Evolutionary conservation across 2,888 invertebrate species (phyloP).

Genomic region (Lycophotia porphyrea): DNA sequence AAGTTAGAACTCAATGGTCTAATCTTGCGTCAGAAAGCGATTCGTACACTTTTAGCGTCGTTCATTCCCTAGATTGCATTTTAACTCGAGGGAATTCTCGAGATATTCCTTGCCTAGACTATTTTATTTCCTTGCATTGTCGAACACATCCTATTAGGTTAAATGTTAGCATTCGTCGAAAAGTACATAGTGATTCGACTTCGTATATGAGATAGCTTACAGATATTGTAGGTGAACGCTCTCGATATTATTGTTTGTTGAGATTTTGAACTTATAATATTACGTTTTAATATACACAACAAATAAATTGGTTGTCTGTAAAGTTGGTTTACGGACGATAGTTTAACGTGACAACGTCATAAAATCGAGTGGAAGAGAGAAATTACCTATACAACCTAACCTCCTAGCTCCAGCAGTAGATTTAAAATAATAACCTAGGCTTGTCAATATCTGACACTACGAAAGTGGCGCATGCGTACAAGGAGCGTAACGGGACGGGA

Average conservation of each 20-base stretch:
- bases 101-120: slow-evolving; percentile 40
- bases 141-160: slow-evolving; percentile 27
- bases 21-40: slow-evolving; percentile 24
- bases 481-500: no score
- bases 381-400: no score
- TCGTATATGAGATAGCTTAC: background rate
- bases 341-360: no score
- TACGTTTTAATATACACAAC: background rate
- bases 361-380: no score
- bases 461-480: no score
- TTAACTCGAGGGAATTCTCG: slow-evolving; percentile 38
- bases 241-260: background rate
- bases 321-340: no score
- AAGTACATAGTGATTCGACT: slow-evolving; percentile 4
- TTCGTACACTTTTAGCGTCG: slow-evolving; percentile 31
- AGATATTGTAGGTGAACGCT: background rate
- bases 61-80: slow-evolving; percentile 54
- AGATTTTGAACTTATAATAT: background rate
- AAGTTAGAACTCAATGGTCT: slow-evolving; percentile 25
- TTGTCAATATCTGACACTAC: no score
- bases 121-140: slow-evolving; percentile 24
- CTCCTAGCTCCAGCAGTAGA: no score
- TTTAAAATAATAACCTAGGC: no score
- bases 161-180: slow-evolving; percentile 28
- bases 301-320: no score